Percentiles rank a stretch among this genome's conserved stretches.
Evolutionary conservation across 35 echinoderm and acorn worm genomes (phyloP).

Genomic region (Anneissia japonica): DNA sequence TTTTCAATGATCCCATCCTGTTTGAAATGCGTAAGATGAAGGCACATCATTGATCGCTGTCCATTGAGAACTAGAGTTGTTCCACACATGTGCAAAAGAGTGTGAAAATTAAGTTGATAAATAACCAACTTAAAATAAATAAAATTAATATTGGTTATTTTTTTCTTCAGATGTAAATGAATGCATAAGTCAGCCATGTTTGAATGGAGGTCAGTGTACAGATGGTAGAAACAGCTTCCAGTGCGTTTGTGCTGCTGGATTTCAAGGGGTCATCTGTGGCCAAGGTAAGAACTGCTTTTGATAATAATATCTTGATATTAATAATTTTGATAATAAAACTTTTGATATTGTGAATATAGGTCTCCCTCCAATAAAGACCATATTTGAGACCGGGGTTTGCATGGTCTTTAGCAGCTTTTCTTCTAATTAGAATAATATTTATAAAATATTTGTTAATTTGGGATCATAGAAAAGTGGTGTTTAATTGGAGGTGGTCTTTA

Average conservation of each 20-base stretch:
- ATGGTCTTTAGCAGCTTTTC: too few species aligned
- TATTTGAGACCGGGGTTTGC: not conserved
- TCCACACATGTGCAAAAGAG: not conserved
- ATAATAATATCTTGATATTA: not conserved
- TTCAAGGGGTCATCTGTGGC: slow-evolving; percentile 8
- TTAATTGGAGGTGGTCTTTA: not conserved
- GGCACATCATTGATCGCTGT: too few species aligned
- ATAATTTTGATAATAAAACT: not conserved
- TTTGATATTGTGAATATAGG: not conserved
- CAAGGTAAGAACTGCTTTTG: not conserved
- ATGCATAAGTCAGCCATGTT: slow-evolving; percentile 39
- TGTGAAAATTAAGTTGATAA: not conserved
- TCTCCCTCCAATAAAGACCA: not conserved
- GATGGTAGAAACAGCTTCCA: slow-evolving; percentile 20
- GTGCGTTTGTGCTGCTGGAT: slow-evolving; percentile 26
- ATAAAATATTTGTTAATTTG: not conserved
- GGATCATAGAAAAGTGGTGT: not conserved
- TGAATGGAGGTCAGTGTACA: slow-evolving; percentile 18
- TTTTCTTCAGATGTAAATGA: slow-evolving; percentile 36
- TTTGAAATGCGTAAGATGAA: not conserved
- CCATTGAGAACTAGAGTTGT: not conserved
- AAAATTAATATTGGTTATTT: not conserved
- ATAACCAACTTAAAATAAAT: not conserved
- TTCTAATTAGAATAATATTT: too few species aligned
- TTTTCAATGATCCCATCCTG: not conserved